Percentiles rank a stretch among this genome's conserved stretches.
Conservation (phyloP, 2,797 vertebrate genomes). For the Arremon aurantiirostris region DNA sequence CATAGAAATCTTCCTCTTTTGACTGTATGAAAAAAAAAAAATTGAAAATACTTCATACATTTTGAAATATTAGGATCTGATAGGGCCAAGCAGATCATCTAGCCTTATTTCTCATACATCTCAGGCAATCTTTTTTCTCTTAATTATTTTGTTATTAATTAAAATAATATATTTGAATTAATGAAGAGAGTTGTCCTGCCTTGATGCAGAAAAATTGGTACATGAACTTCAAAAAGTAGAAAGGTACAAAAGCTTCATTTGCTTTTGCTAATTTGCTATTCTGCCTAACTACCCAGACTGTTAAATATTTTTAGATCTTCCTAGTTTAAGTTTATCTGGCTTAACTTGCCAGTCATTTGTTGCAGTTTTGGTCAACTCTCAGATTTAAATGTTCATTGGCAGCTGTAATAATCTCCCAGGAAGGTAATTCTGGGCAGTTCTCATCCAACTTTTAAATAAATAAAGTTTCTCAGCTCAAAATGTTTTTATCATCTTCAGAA, state of each 20-base stretch:
- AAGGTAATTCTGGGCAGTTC: background rate
- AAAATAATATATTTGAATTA: background rate
- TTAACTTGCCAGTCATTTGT: background rate
- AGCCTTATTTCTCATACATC: background rate
- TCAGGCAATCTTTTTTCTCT: background rate
- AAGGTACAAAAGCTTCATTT: background rate
- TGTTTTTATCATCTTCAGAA: background rate
- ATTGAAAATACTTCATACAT: background rate
- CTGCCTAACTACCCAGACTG: background rate
- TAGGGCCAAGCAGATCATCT: background rate
- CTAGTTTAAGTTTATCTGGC: background rate
- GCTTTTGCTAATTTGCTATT: background rate
- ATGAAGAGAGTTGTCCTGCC: background rate
- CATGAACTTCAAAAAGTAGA: background rate
- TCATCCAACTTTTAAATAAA: background rate
- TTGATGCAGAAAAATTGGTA: background rate
- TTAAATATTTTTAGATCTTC: background rate
- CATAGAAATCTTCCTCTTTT: background rate
- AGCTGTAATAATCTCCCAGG: background rate
- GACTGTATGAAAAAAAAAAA: background rate
- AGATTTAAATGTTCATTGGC: background rate
- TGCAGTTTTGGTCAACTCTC: background rate
- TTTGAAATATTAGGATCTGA: background rate
- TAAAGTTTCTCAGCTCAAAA: background rate
- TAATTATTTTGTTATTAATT: background rate